phyloP scores from a whole-genome alignment of 2,888 invertebrate genomes.

The Aquatica leii region DNA sequence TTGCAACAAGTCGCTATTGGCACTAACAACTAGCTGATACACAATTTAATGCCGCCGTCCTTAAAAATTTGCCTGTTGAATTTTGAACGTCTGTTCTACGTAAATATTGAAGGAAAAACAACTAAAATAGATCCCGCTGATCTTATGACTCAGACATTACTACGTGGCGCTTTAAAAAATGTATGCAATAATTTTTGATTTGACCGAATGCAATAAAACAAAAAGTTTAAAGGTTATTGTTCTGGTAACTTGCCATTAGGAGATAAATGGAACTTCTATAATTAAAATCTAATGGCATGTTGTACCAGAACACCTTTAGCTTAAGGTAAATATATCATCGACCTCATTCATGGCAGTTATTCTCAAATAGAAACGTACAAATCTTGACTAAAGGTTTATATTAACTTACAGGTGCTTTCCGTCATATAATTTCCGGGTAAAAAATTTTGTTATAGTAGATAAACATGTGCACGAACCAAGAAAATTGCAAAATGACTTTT shows the following conservation, averaged over 20 bases:
- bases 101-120: conserved; percentile 15
- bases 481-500: no score
- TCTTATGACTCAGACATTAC: conserved; percentile 17
- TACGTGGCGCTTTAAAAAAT: background rate
- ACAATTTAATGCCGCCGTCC: conserved; percentile 41
- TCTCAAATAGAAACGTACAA: conserved; percentile 19
- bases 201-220: background rate
- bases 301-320: conserved; percentile 28
- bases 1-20: conserved; percentile 56
- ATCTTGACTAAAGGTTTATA: conserved; percentile 25
- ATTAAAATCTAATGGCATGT: conserved; percentile 20
- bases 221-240: conserved; percentile 25
- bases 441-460: background rate
- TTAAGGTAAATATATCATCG: conserved; percentile 41
- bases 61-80: conserved; percentile 42
- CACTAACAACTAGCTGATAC: conserved; percentile 51
- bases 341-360: conserved; percentile 38
- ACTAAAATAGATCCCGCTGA: conserved; percentile 24
- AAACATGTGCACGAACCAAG: background rate
- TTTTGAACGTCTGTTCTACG: conserved; percentile 30
- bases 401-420: conserved; percentile 38
- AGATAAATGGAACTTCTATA: conserved; percentile 27
- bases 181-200: background rate
- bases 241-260: conserved; percentile 35
- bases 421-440: conserved; percentile 18